Base-by-base conservation (phyloP, 2,888 invertebrate genomes). In the Tenthredo scrophulariae region DNA sequence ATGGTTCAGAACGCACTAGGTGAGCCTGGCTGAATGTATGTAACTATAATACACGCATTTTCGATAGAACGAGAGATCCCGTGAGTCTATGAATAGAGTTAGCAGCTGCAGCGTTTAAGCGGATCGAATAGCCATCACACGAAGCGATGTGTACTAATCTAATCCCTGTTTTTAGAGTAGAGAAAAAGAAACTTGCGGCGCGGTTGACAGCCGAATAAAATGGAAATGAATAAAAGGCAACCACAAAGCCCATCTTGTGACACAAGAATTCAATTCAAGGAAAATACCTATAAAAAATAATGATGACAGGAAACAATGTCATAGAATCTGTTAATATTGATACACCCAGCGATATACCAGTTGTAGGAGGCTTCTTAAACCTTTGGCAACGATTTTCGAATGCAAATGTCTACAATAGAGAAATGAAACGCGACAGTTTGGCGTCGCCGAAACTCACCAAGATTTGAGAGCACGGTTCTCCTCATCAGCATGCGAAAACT, bases 401-500 rank as follows among this genome's bases (percentile, higher is more conserved):
- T 91, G 91, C 91, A 91, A 92, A 92, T 91, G 90, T 33, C 40
- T 77, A 50, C 46, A 77, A 77, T 33, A 80, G 89, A 89, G 90
- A 91, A 91, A 90, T 89, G 89, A 89, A 88, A 87, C 87, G 86
- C 87, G 86, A 87, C 65, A 82, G 67, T 85, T 79, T 88, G 87
- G 89, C 89, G 87, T 88, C 37, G 80, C 80, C 80, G 22, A 80
- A 80, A 80, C 67, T 83, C 67, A 26, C 37, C 29, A 83, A 83
- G 83, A 83, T 83, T 83, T 40, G 46, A 43, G 43, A 65, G 67
- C 46, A n/a, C 26, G 67, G 83, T 15, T 43, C 83, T 83, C 67
- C 90, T 91, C 90, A 91, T 91, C 91, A 90, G 90, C 89, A 91
- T 90, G 91, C 91, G 90, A 90, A 93, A 92, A 92, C 92, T 92